Evolutionary conservation across 2,888 invertebrate genomes (phyloP), one percentile per base, ranked within the genome.

Genomic region (Pachliopta kotzebuea): DNA sequence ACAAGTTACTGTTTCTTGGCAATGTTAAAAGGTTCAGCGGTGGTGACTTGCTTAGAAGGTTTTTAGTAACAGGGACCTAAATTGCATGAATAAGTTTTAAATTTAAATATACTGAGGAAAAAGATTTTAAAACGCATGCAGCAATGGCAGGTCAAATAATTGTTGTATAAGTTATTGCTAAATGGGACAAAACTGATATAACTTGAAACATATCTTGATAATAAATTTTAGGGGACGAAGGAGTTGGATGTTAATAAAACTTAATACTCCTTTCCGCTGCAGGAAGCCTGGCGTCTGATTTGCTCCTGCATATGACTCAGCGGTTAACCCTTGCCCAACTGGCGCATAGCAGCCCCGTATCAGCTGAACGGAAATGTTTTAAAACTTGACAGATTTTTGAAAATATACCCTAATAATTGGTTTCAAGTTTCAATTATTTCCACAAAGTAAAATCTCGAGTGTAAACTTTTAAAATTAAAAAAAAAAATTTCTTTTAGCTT

Each of bases 301-400:
- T 7, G 26, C 42, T 42, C 50, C 60, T 52, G 42, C 14, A 26
- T 54, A 56, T 64, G 64, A 64, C 26, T 64, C 64, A 52, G 50
- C 56, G 37, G 37, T 42, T 50, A 60, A 60, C 56, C 60, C 56
- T 64, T 64, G 59, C 59, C 24, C 54, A 60, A 55, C 24, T 50
- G 49, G 54, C 54, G 55, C 55, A 55, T 59, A 3, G 26, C 52
- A 17, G 8, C 17, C 14, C 4, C 23, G 14, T 42, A 56, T 52
- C 60, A 56, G 49, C 53, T 54, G 55, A 11, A 18, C 61, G 61
- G 49, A 62, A 62, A 55, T 55, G 55, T 59, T 63, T 59, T 59
- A 4, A 42, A 42, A 26, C 23, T 37, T 56, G 23, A 50, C 56
- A n/a, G 23, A 49, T 50, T 56, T 49, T 49, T 18, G 24, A 20